Evolutionary conservation across 1,140 invertebrate genomes (phyloP), one percentile per base, ranked within the genome.

Genomic region (Goniozus legneri): DNA sequence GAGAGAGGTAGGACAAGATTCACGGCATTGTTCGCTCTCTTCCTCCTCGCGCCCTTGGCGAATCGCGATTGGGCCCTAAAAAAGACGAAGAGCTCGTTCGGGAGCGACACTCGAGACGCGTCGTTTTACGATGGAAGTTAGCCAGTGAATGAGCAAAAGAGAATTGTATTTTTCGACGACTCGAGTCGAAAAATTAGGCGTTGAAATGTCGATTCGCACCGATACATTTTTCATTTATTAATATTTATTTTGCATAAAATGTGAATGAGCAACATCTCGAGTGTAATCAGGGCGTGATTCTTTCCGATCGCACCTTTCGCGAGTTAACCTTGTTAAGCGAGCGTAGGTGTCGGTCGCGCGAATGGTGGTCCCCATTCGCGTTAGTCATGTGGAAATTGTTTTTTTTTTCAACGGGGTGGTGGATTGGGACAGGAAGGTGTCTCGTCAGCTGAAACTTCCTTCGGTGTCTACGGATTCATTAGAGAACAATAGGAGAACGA

Each of bases 401-500:
- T 56, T 50, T 52, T 52, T 52, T 51, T 53, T 53, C 21, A 44
- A n/a, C n/a, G n/a, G n/a, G n/a, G n/a, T n/a, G n/a, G n/a, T n/a
- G n/a, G n/a, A n/a, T n/a, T n/a, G n/a, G n/a, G n/a, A n/a, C n/a
- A n/a, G n/a, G n/a, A n/a, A n/a, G n/a, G 60, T 51, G 62, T 65
- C 64, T 67, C 62, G 47, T 39, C 48, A 40, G 56, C 49, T 43
- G 41, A 48, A 47, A 43, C 65, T 71, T 73, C 71, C 67, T 65
- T 72, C 68, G 70, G 69, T 63, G 64, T 69, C 68, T 67, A 72
- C 64, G 65, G 67, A 72, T 74, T 72, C 71, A 74, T 74, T 74
- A 74, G 65, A 71, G 71, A 72, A 74, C 69, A 74, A 74, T 74
- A 64, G 69, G 63, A 71, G 66, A 65, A 73, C 69, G 67, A 72